A percentile compares a stretch with the other conserved stretches of the same genome.
These are phyloP conservation scores for Callimorpha dominula DNA, from an alignment of 2,888 invertebrate genomes.

Conservation along the genomic window DNA sequence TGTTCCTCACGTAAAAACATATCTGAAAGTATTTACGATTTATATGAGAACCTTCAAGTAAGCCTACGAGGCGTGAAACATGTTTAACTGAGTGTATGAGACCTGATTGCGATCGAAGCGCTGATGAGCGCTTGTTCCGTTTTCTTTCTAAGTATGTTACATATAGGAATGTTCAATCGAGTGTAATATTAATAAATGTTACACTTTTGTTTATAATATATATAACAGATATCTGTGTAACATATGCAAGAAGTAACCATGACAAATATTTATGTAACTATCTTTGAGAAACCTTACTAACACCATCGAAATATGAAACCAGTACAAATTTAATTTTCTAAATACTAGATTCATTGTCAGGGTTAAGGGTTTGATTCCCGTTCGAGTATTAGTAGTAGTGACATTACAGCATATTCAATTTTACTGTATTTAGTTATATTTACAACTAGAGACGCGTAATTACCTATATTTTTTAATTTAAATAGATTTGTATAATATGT, in stretches of 20 bases:
- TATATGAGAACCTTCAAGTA: constrained; percentile 12
- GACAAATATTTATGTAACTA: not conserved
- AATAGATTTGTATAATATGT: no score
- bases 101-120: constrained; percentile 38
- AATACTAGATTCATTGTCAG: no score
- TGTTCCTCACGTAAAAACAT: constrained; percentile 9
- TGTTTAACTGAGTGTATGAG: constrained; percentile 38
- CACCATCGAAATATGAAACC: no score
- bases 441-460: no score
- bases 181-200: not conserved
- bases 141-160: constrained; percentile 32
- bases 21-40: constrained; percentile 5
- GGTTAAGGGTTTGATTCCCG: no score
- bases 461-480: no score
- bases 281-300: no score
- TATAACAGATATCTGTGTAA: no score
- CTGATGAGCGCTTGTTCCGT: constrained; percentile 48
- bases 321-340: no score
- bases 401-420: no score
- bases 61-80: constrained; percentile 28
- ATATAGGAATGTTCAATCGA: not conserved
- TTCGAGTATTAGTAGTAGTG: no score
- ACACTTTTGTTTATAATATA: not conserved
- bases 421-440: no score
- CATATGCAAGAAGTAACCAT: not conserved